Evolutionary conservation across 2,797 vertebrate species (phyloP).

Genomic region (Acrossocheilus fasciatus): DNA sequence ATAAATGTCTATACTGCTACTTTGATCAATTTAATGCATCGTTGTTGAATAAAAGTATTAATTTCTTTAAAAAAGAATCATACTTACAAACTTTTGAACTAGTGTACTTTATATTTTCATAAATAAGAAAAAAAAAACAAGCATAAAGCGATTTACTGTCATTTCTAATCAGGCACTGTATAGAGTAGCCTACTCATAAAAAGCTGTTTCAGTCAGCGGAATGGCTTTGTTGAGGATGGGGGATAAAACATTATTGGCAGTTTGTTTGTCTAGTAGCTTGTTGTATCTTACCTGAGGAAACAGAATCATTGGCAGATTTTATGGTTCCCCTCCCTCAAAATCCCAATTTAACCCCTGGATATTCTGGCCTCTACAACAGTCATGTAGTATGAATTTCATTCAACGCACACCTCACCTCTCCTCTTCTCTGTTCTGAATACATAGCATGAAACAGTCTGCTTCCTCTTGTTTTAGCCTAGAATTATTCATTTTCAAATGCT

Average conservation of each 20-base stretch:
- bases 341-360: background rate
- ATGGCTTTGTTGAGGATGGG: background rate
- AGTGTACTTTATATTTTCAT: background rate
- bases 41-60: background rate
- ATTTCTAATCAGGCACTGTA: background rate
- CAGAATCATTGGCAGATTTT: background rate
- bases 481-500: conserved; percentile 7
- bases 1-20: background rate
- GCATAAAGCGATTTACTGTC: background rate
- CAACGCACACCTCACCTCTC: background rate
- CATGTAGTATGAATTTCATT: conserved; percentile 1
- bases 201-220: background rate
- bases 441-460: background rate
- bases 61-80: background rate
- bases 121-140: background rate
- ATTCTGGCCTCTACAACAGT: conserved; percentile 9
- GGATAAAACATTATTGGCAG: background rate
- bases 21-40: background rate
- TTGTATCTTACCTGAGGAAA: conserved; percentile 9
- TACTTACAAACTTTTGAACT: background rate
- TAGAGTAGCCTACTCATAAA: background rate
- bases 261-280: background rate
- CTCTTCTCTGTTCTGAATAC: background rate
- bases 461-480: background rate
- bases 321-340: background rate